These are phyloP conservation scores for Julus scandinavius DNA, from an alignment of 2,888 invertebrate species.

Conservation along the genomic window DNA sequence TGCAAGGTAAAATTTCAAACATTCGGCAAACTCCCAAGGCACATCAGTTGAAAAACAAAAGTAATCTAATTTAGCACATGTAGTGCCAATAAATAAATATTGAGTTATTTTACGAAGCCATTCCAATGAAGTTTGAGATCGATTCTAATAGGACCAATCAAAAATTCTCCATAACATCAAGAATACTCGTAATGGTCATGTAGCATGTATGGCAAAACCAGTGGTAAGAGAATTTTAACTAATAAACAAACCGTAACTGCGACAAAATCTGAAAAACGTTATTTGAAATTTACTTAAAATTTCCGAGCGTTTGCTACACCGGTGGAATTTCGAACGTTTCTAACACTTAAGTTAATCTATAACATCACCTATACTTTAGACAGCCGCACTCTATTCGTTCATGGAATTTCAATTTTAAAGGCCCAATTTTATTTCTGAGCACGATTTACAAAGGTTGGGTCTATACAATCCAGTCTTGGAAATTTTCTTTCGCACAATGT, in stretches of 20 bases:
- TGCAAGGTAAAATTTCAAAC: too few species aligned
- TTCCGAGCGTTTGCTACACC: not conserved
- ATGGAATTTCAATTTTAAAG: constrained; percentile 5
- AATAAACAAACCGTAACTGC: not conserved
- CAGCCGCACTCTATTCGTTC: constrained; percentile 10
- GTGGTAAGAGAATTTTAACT: too few species aligned
- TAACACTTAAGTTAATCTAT: not conserved
- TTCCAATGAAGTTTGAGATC: too few species aligned
- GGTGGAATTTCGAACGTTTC: not conserved
- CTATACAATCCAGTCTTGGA: not conserved
- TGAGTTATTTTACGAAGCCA: too few species aligned
- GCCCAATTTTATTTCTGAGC: constrained; percentile 18
- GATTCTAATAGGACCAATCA: too few species aligned
- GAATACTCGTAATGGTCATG: too few species aligned
- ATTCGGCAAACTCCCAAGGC: too few species aligned
- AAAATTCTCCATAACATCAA: too few species aligned
- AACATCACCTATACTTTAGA: not conserved
- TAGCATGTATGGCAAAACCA: too few species aligned
- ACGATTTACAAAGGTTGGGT: not conserved
- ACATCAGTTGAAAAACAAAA: too few species aligned
- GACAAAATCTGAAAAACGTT: not conserved
- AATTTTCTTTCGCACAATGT: not conserved
- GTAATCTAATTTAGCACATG: too few species aligned
- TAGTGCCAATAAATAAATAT: too few species aligned
- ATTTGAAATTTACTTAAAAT: not conserved